Conservation (phyloP, 2,113 vertebrate species). For the Anguilla japonica region DNA sequence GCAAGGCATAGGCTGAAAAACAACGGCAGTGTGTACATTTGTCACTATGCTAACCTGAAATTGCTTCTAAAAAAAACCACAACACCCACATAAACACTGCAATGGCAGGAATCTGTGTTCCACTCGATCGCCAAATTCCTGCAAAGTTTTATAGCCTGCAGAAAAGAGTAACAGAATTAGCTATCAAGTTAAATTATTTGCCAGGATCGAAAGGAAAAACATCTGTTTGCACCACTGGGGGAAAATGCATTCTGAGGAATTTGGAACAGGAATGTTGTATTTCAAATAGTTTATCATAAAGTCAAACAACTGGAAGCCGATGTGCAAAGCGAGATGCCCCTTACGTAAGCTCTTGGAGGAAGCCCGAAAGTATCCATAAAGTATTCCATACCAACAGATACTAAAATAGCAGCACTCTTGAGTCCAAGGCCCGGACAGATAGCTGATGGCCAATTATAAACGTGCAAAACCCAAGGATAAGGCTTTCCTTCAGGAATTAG, state of each 20-base stretch:
- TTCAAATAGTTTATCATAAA: slow-evolving; percentile 41
- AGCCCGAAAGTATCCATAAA: background rate
- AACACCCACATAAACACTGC: slow-evolving; percentile 20
- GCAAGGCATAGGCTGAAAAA: background rate
- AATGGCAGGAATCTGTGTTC: slow-evolving; percentile 11
- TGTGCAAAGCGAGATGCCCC: slow-evolving; percentile 8
- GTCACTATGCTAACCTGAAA: slow-evolving; percentile 21
- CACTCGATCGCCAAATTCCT: background rate
- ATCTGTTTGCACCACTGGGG: slow-evolving; percentile 49
- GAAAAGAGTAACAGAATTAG: slow-evolving; percentile 26
- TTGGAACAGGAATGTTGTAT: slow-evolving; percentile 42
- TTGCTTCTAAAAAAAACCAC: slow-evolving; percentile 27
- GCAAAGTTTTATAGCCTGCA: slow-evolving; percentile 18
- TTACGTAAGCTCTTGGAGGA: slow-evolving; percentile 24
- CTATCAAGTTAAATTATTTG: slow-evolving; percentile 27
- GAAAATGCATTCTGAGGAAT: slow-evolving; percentile 27
- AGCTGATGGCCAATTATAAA: background rate
- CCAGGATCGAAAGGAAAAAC: slow-evolving; percentile 48
- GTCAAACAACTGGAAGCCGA: slow-evolving; percentile 38
- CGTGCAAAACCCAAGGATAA: background rate
- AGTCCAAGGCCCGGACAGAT: background rate
- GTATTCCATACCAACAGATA: slow-evolving; percentile 25
- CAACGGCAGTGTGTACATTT: background rate
- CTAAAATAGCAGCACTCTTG: background rate
- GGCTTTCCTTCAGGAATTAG: background rate